phyloP scores from a whole-genome alignment of 1,140 invertebrate species.

The Zophobas atratus region DNA sequence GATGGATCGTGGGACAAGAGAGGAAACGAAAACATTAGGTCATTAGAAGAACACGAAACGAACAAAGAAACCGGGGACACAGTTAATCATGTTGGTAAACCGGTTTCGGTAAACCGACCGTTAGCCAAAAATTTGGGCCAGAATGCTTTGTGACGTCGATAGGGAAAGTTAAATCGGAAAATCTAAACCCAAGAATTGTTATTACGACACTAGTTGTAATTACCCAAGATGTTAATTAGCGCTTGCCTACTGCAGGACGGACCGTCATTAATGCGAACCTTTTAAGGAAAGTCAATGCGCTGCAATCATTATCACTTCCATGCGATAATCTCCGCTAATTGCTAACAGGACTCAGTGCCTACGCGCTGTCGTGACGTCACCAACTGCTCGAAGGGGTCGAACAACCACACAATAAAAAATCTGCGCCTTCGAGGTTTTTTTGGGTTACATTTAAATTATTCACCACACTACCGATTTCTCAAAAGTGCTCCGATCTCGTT shows the following conservation, averaged over 20 bases:
- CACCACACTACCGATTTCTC: no score
- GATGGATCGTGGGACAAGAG: not conserved
- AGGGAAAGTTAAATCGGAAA: not conserved
- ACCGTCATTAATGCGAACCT: not conserved
- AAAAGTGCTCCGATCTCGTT: no score
- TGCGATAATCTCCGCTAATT: no score
- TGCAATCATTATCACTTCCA: not conserved
- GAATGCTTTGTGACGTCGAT: no score
- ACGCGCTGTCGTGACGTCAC: no score
- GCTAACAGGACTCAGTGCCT: no score
- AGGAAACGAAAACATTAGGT: not conserved
- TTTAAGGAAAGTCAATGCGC: slow-evolving; percentile 11
- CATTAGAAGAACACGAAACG: slow-evolving; percentile 21
- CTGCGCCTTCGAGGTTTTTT: no score
- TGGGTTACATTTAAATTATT: no score
- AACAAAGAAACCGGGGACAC: not conserved
- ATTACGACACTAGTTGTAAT: not conserved
- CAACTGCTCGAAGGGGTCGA: no score
- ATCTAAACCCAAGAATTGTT: not conserved
- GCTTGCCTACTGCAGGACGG: not conserved
- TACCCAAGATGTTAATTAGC: slow-evolving; percentile 14
- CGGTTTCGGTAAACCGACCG: slow-evolving; percentile 3
- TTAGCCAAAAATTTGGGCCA: slow-evolving; percentile 2
- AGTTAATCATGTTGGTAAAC: not conserved
- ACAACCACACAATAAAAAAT: no score